phyloP scores from a whole-genome alignment of 2,888 invertebrate genomes.

The Andricus curvator region DNA sequence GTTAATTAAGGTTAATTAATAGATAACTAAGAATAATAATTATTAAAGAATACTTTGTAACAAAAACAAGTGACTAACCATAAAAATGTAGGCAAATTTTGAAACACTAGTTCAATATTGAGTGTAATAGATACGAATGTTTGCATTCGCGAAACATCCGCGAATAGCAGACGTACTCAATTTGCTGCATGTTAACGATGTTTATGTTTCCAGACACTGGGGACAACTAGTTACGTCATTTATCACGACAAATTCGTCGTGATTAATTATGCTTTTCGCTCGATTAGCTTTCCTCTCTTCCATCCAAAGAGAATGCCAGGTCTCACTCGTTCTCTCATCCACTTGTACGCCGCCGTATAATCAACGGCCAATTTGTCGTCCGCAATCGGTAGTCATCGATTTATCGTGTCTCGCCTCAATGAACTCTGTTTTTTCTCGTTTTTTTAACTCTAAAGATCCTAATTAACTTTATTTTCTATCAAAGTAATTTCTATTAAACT shows the following conservation, averaged over 20 bases:
- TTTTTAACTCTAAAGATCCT: neutral
- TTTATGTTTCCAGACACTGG: slow-evolving; percentile 60
- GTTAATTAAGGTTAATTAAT: neutral
- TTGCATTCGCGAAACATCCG: slow-evolving; percentile 50
- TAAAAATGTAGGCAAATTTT: neutral
- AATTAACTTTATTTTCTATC: too few relatives aligned
- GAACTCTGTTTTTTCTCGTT: neutral
- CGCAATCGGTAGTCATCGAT: slow-evolving; percentile 51
- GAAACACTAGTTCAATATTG: neutral
- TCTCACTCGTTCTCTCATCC: slow-evolving; percentile 44
- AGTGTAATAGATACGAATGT: neutral
- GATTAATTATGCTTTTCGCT: slow-evolving; percentile 72
- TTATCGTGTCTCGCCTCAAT: slow-evolving; percentile 20
- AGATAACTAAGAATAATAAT: neutral
- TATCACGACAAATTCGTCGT: slow-evolving; percentile 71
- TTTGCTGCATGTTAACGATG: slow-evolving; percentile 63
- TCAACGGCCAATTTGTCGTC: slow-evolving; percentile 33
- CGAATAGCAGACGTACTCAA: slow-evolving; percentile 57
- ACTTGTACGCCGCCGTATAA: slow-evolving; percentile 47
- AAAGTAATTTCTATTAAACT: too few relatives aligned
- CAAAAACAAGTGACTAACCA: neutral
- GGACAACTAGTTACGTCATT: slow-evolving; percentile 64
- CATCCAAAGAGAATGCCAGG: slow-evolving; percentile 17
- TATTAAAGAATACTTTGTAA: neutral
- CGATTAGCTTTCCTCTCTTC: slow-evolving; percentile 68